These are phyloP conservation scores for Molossus molossus DNA, from an alignment of 2,797 vertebrate species.

Conservation along the genomic window DNA sequence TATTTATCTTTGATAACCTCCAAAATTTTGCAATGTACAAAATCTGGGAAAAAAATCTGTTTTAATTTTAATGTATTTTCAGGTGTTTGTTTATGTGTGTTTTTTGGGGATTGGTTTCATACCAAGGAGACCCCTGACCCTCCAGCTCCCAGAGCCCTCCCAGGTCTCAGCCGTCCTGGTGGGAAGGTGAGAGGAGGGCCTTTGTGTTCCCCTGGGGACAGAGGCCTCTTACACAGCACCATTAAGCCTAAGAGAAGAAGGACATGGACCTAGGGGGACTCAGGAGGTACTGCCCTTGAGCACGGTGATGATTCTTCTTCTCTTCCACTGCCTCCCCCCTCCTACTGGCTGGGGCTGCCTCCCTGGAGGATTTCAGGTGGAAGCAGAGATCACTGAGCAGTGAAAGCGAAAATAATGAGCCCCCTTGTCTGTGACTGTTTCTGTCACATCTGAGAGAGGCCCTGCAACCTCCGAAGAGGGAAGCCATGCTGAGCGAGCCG, in stretches of 20 bases:
- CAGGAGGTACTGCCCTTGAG: neutral
- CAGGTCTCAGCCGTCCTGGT: neutral
- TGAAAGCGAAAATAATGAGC: conserved; percentile 78
- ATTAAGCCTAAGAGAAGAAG: neutral
- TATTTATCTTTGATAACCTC: neutral
- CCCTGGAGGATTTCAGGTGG: conserved; percentile 65
- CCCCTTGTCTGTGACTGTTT: conserved; percentile 73
- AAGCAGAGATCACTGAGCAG: conserved; percentile 71
- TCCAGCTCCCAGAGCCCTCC: neutral
- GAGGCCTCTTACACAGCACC: neutral
- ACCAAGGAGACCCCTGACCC: neutral
- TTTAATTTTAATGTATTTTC: conserved; percentile 1
- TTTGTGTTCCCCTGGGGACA: neutral
- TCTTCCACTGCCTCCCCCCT: rapidly evolving
- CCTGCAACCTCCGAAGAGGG: neutral
- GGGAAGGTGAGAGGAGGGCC: rapidly evolving
- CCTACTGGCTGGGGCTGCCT: conserved; percentile 7
- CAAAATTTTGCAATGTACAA: neutral
- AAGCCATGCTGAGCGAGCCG: neutral
- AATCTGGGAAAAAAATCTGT: neutral
- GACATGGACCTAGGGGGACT: neutral
- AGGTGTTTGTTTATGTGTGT: neutral
- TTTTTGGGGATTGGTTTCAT: neutral
- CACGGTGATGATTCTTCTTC: neutral
- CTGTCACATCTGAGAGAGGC: conserved; percentile 60